Conservation (phyloP, 1,140 invertebrate species). For the Drosophila jambulina region DNA sequence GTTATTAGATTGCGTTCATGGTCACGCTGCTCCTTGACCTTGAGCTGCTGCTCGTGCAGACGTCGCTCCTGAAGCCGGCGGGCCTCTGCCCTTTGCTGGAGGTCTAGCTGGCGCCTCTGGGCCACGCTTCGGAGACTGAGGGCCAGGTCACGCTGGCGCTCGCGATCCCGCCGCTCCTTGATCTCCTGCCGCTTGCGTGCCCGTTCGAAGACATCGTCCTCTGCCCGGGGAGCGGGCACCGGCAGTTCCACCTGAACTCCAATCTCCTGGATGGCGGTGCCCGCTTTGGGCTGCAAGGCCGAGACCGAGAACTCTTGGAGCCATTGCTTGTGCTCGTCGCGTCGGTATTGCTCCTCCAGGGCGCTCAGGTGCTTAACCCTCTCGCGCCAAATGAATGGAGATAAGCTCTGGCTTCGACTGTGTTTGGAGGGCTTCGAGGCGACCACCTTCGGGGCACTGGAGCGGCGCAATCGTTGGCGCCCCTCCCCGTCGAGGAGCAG, state of each 20-base stretch:
- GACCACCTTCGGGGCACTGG: neutral
- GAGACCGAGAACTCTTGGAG: neutral
- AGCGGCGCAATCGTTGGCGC: neutral
- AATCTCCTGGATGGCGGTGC: neutral
- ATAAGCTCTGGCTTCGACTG: rapidly evolving
- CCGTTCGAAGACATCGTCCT: neutral
- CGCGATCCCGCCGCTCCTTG: neutral
- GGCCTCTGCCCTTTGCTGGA: neutral
- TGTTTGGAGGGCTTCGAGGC: neutral
- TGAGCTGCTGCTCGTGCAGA: neutral
- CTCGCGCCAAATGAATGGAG: neutral
- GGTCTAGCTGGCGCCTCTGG: neutral
- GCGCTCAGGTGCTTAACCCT: neutral
- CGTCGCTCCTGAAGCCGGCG: neutral
- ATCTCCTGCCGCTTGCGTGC: neutral
- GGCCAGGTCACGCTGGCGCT: neutral
- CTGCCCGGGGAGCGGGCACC: neutral
- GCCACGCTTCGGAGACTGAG: neutral
- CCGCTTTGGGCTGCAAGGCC: neutral
- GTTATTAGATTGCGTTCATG: slow-evolving; percentile 1
- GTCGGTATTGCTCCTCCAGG: slow-evolving; percentile 9
- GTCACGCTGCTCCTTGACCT: slow-evolving; percentile 13
- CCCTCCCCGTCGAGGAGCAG: slow-evolving; percentile 7
- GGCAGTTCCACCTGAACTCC: neutral
- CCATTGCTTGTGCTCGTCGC: neutral